Evolutionary conservation across 2,888 invertebrate genomes (phyloP), one percentile per base, ranked within the genome.

Genomic region (Dicyrtoma fusca): DNA sequence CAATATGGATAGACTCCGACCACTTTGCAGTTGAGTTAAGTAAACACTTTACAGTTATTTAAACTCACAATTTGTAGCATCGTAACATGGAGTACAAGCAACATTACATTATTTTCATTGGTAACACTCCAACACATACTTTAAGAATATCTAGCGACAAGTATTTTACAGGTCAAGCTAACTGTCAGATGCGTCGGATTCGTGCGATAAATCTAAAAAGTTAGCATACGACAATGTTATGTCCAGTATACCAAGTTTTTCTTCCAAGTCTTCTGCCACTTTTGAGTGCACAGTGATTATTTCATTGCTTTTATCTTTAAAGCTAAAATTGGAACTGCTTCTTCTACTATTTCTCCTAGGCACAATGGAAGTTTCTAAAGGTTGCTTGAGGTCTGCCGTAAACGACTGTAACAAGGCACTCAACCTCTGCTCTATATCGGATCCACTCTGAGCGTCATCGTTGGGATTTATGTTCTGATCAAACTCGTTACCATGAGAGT

Each of bases 181-280:
- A 84, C 99, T 98, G 17, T 92, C 97, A 78, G 97, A 95, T 71
- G 92, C 95, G 25, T 88, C 97, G 34, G 89, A 95, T 10, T 68
- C 68, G 8, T 51, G 17, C 4, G 68, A 55, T 6, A 71, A 42
- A 13, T 71, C 64, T 8, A 71, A 42, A 17, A 64, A 64, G 8
- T 64, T 53, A 6, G 63, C 71, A 25, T 64, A 64, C 1, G 64
- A 64, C 4, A 47, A 11, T 8, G 63, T 62, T 8, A 71, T 42
- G 55, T 71, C 71, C 34, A 57, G 21, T 45, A 71, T 71, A 1
- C 71, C 71, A 17, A 71, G 42, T 47, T 51, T 71, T 6, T 51
- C 49, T 47, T 71, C 71, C 19, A 71, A 64, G 17, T 64, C 64
- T 2, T 66, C 55, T 8, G 44, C 25, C 11, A 25, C 34, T n/a